These are phyloP conservation scores for Dusona sp. DNA, from an alignment of 2,888 invertebrate genomes.

Conservation along the genomic window DNA sequence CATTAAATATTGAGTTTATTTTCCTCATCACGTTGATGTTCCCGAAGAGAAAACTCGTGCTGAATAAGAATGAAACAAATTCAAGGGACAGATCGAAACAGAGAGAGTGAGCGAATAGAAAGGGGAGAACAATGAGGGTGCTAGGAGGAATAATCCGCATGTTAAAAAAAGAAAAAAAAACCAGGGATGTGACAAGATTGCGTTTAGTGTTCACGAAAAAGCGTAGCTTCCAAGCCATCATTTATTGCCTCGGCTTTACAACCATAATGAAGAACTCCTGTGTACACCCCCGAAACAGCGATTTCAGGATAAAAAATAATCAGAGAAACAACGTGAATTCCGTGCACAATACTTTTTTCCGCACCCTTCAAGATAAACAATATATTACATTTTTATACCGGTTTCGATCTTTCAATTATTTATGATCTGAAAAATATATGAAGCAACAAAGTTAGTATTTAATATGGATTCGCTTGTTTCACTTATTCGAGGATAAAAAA, in stretches of 20 bases:
- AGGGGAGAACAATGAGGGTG: constrained; percentile 34
- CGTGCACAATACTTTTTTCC: background rate
- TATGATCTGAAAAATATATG: background rate
- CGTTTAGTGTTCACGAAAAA: constrained; percentile 5
- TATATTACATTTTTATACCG: background rate
- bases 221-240: background rate
- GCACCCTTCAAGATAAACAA: background rate
- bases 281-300: constrained; percentile 1
- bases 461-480: background rate
- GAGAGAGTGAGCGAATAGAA: background rate
- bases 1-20: constrained; percentile 19
- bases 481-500: background rate
- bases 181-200: constrained; percentile 21
- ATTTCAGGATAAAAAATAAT: background rate
- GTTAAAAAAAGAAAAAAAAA: constrained; percentile 18
- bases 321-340: background rate
- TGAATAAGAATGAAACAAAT: constrained; percentile 48
- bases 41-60: constrained; percentile 14
- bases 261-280: background rate
- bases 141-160: constrained; percentile 14
- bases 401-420: background rate
- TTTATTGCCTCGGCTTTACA: constrained; percentile 19
- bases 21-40: constrained; percentile 36
- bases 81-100: background rate
- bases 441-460: background rate